Evolutionary conservation across 2,888 invertebrate genomes (phyloP), one percentile per base, ranked within the genome.

Genomic region (Empis livida): DNA sequence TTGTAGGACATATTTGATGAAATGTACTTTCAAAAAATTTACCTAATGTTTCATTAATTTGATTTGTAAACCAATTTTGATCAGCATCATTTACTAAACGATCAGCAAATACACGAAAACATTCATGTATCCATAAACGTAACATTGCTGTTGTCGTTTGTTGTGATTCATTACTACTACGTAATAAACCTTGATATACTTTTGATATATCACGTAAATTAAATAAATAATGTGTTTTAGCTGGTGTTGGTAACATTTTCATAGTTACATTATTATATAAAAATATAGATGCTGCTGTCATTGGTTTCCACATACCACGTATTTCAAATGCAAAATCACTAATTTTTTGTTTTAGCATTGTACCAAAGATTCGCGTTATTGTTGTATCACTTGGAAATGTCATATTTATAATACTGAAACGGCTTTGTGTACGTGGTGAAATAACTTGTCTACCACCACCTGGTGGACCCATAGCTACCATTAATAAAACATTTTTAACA

Each of bases 181-280:
- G 73, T 15, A 93, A 65, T 14, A 93, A 64, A 5, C 91, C 91
- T 76, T 91, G 82, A 57, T 81, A 82, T 37, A 91, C 81, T 72
- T 81, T 87, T 2, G 90, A 90, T 54, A 93, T 89, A 59, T 92
- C 92, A 54, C 91, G 71, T 57, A 93, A 68, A 66, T 91, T 92
- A 70, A 92, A 93, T 35, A 91, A 71, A 58, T 93, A 93, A 68
- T 93, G 92, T 63, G 86, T 88, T 66, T 91, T 93, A 50, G 82
- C 77, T 0, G 92, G 92, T 0, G 91, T 92, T 0, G 93, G 92
- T 39, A 92, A 68, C 72, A 93, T 80, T 61, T 82, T 84, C 1
- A 64, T 68, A 1, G 76, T 76, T 0, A 90, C 82, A 53, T 76
- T 75, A 58, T 82, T 78, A 65, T 88, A 93, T 55, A 90, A 71